These are phyloP conservation scores for Nanorana parkeri DNA, from an alignment of 2,113 vertebrate species.

Conservation along the genomic window DNA sequence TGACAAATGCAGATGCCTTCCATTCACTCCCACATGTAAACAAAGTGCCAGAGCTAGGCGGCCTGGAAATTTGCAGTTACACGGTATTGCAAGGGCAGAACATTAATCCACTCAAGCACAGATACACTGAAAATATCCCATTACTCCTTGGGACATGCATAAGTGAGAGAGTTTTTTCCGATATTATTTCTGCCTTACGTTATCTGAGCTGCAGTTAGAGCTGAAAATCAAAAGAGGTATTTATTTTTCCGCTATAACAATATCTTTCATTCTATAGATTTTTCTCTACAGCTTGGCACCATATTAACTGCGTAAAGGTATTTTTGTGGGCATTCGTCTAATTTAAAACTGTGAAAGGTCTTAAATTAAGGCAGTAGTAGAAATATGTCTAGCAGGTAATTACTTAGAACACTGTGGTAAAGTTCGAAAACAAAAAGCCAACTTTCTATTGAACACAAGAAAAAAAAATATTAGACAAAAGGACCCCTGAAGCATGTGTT, in stretches of 20 bases:
- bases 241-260: not conserved
- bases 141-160: constrained; percentile 33
- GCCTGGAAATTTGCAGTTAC: constrained; percentile 31
- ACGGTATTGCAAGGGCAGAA: constrained; percentile 29
- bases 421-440: no score
- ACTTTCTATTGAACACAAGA: no score
- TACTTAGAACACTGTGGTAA: no score
- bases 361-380: no score
- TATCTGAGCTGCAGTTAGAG: not conserved
- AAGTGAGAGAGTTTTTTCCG: not conserved
- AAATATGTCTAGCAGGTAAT: no score
- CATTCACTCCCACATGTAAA: constrained; percentile 40
- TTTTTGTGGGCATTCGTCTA: no score
- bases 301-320: no score
- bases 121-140: constrained; percentile 33
- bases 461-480: no score
- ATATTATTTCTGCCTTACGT: not conserved
- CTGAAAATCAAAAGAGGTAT: not conserved
- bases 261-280: not conserved
- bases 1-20: constrained; percentile 43
- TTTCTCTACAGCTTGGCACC: not conserved
- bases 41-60: constrained; percentile 24
- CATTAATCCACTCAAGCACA: constrained; percentile 44
- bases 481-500: no score
- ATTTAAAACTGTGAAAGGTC: no score